Percentiles rank a stretch among this genome's conserved stretches.
Evolutionary conservation across 2,113 vertebrate genomes (phyloP).

Genomic region (Periophthalmodon schlosseri): DNA sequence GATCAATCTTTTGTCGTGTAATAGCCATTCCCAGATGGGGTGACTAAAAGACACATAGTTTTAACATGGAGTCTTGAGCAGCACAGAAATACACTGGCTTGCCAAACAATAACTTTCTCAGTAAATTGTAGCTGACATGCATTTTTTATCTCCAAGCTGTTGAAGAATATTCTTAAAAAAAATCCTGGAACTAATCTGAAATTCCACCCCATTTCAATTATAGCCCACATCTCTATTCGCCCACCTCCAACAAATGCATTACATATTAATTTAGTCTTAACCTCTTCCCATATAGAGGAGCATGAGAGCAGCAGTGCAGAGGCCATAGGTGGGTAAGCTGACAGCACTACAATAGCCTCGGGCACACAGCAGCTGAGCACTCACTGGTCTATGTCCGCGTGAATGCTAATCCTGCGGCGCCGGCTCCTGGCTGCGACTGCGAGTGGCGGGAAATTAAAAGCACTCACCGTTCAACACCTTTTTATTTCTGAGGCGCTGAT

Average conservation of each 20-base stretch:
- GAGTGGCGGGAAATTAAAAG: constrained; percentile 39
- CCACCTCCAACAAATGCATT: background rate
- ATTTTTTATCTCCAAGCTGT: background rate
- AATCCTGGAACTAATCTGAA: background rate
- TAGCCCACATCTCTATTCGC: background rate
- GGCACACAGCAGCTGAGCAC: constrained; percentile 56
- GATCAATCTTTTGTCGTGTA: background rate
- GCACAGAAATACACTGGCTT: no score
- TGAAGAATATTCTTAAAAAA: background rate
- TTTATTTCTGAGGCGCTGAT: constrained; percentile 31
- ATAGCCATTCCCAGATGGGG: background rate
- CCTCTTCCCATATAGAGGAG: background rate
- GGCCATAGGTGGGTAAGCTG: constrained; percentile 46
- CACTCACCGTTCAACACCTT: constrained; percentile 32
- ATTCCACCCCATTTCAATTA: background rate
- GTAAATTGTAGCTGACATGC: background rate
- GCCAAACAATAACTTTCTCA: background rate
- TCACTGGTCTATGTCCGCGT: constrained; percentile 36
- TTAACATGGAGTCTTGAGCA: no score
- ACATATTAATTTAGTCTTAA: constrained; percentile 2
- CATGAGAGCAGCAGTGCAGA: constrained; percentile 1
- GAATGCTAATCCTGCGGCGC: constrained; percentile 57
- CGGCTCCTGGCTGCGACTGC: constrained; percentile 29
- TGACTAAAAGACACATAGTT: background rate
- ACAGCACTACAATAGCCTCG: constrained; percentile 61